phyloP scores from a whole-genome alignment of 2,113 vertebrate genomes.

The Ceratotherium simum region DNA sequence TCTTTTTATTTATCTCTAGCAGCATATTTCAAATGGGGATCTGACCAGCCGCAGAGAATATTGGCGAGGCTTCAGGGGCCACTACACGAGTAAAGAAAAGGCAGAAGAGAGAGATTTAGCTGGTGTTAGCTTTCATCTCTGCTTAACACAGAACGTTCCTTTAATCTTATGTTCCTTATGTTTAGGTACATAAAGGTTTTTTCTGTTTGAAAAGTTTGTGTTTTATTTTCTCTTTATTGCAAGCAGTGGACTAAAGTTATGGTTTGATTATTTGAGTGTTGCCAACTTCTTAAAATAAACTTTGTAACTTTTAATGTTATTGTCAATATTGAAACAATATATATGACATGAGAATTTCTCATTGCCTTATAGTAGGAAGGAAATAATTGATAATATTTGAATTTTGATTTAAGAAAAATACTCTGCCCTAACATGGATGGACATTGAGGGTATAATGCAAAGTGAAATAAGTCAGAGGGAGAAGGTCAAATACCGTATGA shows the following conservation, averaged over 20 bases:
- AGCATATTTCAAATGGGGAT: neutral
- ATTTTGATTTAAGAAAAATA: neutral
- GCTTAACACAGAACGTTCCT: neutral
- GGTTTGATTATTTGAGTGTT: neutral
- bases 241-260: neutral
- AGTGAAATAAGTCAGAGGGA: too few relatives aligned
- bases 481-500: too few relatives aligned
- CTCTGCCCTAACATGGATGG: too few relatives aligned
- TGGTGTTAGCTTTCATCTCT: neutral
- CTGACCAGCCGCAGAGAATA: neutral
- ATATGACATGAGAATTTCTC: neutral
- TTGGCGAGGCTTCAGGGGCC: neutral
- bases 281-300: neutral
- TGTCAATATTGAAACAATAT: neutral
- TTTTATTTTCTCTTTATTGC: neutral
- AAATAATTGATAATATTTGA: neutral
- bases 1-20: neutral
- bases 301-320: neutral
- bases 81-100: neutral
- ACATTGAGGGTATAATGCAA: too few relatives aligned
- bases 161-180: too few relatives aligned
- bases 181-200: neutral
- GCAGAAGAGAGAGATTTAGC: neutral
- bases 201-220: neutral
- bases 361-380: neutral